Evolutionary conservation across 2,888 invertebrate species (phyloP), one percentile per base, ranked within the genome.

Genomic region (Eledone cirrhosa): DNA sequence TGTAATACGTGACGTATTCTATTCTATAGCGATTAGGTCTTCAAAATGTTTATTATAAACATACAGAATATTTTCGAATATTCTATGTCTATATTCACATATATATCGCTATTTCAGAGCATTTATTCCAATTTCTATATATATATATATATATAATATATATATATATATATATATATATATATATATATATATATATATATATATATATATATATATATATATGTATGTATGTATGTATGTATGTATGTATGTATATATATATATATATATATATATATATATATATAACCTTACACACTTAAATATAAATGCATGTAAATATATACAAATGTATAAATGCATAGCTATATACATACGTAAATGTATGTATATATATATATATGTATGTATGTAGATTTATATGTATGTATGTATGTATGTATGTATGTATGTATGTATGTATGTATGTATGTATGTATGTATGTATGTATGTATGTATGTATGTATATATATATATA

Each of bases 101-200:
- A n/a, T n/a, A n/a, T n/a, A n/a, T n/a, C n/a, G n/a, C n/a, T n/a
- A n/a, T n/a, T n/a, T n/a, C n/a, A n/a, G n/a, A n/a, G n/a, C n/a
- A n/a, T n/a, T n/a, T n/a, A n/a, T n/a, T n/a, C n/a, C n/a, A n/a
- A n/a, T n/a, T n/a, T n/a, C n/a, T n/a, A n/a, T n/a, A n/a, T 33
- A 33, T 33, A 33, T 33, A 33, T 33, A 33, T 33, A 33, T 33
- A 33, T 33, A 8, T 33, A 33, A 7, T 33, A n/a, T 63, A 27
- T 7, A 8, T 24, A 27, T 63, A 63, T 63, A 16, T 63, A 63
- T 63, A 63, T 63, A 63, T 63, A 63, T 63, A 63, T 63, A 63
- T 63, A 63, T 63, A 63, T 63, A 63, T 63, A 63, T 63, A 67
- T 67, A 29, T 29, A 67, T 29, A 67, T 13, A 67, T 29, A 67